Conservation (phyloP, 2,888 invertebrate species). For the Agonopterix heracliana region DNA sequence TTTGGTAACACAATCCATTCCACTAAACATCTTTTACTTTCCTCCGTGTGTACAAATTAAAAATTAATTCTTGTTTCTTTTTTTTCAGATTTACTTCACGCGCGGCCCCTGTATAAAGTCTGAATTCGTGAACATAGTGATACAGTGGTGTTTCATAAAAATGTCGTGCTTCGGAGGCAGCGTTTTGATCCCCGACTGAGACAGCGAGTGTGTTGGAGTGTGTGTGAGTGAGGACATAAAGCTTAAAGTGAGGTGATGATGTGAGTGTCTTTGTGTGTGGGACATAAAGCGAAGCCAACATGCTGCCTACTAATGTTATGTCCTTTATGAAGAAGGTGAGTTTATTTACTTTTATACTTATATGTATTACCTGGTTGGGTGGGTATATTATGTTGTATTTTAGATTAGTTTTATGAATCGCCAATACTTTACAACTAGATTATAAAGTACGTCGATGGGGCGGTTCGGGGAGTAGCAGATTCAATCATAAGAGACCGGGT, state of each 20-base stretch:
- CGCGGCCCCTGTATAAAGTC: background rate
- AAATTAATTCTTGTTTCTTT: conserved; percentile 1
- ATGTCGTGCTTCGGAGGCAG: conserved; percentile 59
- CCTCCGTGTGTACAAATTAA: too few species aligned
- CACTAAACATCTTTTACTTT: too few species aligned
- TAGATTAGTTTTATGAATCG: too few species aligned
- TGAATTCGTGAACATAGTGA: conserved; percentile 7
- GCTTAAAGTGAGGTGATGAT: conserved; percentile 38
- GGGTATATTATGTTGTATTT: too few species aligned
- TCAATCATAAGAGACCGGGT: too few species aligned
- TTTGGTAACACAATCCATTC: background rate
- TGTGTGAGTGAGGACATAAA: conserved; percentile 18
- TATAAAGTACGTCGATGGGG: too few species aligned
- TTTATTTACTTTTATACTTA: conserved; percentile 30
- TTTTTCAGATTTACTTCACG: conserved; percentile 16
- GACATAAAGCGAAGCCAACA: conserved; percentile 63
- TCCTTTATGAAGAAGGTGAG: conserved; percentile 95
- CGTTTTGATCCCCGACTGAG: conserved; percentile 59
- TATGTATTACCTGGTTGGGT: too few species aligned
- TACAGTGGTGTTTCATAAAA: conserved; percentile 6
- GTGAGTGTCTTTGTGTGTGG: conserved; percentile 28
- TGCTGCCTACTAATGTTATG: conserved; percentile 94
- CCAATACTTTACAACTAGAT: too few species aligned
- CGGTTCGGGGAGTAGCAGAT: too few species aligned
- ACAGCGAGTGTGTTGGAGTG: conserved; percentile 5